Evolutionary conservation across 2,113 vertebrate genomes (phyloP).

Genomic region (Dromaius novaehollandiae): DNA sequence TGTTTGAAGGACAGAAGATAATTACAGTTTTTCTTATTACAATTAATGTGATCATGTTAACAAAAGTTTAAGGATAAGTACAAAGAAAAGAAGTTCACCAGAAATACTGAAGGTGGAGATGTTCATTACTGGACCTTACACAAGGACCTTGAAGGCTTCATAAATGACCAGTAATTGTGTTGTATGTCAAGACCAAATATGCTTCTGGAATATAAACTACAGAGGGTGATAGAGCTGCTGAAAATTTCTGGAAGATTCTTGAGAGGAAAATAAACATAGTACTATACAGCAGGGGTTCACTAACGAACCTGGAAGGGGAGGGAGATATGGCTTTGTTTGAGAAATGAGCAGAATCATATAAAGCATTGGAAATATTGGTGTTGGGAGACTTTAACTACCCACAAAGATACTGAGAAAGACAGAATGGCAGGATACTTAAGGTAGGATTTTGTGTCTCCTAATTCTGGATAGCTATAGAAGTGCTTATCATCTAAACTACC

Average conservation of each 20-base stretch:
- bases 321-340: neutral
- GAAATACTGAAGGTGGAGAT: neutral
- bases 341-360: neutral
- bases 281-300: neutral
- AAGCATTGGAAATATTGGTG: neutral
- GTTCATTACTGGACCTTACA: neutral
- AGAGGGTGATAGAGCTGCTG: neutral
- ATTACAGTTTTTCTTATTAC: neutral
- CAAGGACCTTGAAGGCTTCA: neutral
- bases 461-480: neutral
- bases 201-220: neutral
- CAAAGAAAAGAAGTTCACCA: neutral
- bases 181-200: neutral
- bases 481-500: neutral
- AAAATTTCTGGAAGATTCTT: neutral
- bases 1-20: neutral
- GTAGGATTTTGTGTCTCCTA: neutral
- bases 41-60: neutral
- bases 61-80: neutral
- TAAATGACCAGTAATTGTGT: neutral
- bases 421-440: neutral
- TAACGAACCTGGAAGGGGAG: neutral
- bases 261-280: neutral
- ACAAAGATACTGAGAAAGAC: neutral
- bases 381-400: neutral